Base-by-base conservation (phyloP, 2,797 vertebrate genomes). In the Darevskia nairensis region DNA sequence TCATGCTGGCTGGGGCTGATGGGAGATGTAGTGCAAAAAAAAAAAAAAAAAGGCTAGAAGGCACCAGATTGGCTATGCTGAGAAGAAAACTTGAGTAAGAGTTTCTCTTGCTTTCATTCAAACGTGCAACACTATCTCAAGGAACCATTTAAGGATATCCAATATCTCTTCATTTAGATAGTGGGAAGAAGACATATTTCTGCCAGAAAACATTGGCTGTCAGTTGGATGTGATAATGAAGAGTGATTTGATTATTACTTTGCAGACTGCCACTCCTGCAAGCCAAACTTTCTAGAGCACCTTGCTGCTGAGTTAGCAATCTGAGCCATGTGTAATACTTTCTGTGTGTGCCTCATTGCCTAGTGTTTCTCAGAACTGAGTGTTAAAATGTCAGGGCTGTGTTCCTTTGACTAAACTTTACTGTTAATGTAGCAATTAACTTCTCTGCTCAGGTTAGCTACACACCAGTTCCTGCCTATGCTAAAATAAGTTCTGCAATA, bases 131-230 rank as follows among this genome's bases (percentile, higher is more conserved):
- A 17, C 44, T 64, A 77, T 72, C 59, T 91, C 32, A 23, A 0
- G 0, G 72, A 85, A 91, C 74, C 1, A 0, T 29, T 39, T 81
- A 27, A 83, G 85, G 2, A 85, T 1, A 29, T 4, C 50, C 19
- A 27, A 29, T 81, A 88, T 0, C 35, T 83, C 8, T 66, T 89
- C 80, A 39, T 64, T 90, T 68, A 87, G 17, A 69, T n/a, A 59
- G 1, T 27, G 35, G 68, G 86, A 89, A 89, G 86, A 44, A 68
- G 64, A 82, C 66, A 90, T 21, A 88, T 46, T 44, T 90, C 35
- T 91, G 71, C 66, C 90, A 84, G 86, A 68, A 88, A 93, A 78
- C 3, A 8, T 10, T 69, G 10, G 5, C 21, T 86, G 91, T 88
- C 39, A 74, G 23, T 19, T 90, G 61, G 39, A 21, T 27, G 8